phyloP scores from a whole-genome alignment of 1,140 invertebrate genomes.

The Steinernema feltiae region DNA sequence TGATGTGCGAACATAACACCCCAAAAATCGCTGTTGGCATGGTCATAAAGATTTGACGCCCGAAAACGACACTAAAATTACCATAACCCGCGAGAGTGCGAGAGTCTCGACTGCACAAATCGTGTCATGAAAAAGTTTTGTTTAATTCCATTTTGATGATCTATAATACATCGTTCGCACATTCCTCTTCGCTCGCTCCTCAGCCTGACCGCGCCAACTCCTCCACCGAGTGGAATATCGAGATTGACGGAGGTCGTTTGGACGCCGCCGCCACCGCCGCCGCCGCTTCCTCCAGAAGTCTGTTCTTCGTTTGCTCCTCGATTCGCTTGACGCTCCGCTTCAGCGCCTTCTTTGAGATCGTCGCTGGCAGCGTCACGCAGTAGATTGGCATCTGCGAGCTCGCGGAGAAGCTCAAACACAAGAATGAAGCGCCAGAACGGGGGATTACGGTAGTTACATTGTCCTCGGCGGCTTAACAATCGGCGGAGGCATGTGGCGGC shows the following conservation, averaged over 20 bases:
- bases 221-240: conserved; percentile 4
- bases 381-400: conserved; percentile 4
- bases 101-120: neutral
- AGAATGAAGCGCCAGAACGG: no score
- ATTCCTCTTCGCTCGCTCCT: neutral
- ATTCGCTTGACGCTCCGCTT: neutral
- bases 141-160: neutral
- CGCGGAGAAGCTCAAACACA: neutral
- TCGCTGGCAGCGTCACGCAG: neutral
- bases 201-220: neutral
- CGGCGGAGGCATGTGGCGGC: conserved; percentile 6
- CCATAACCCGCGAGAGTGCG: neutral
- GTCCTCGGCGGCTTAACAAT: conserved; percentile 5
- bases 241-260: neutral
- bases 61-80: neutral
- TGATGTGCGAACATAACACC: neutral
- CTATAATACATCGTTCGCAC: neutral
- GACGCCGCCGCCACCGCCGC: neutral
- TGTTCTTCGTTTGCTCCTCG: neutral
- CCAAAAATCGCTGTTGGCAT: neutral
- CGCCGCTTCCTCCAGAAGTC: neutral
- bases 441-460: no score
- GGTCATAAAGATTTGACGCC: neutral
- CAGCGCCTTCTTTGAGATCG: neutral
- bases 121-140: neutral